phyloP scores from a whole-genome alignment of 2,797 vertebrate species.

The Sitta carolinensis region DNA sequence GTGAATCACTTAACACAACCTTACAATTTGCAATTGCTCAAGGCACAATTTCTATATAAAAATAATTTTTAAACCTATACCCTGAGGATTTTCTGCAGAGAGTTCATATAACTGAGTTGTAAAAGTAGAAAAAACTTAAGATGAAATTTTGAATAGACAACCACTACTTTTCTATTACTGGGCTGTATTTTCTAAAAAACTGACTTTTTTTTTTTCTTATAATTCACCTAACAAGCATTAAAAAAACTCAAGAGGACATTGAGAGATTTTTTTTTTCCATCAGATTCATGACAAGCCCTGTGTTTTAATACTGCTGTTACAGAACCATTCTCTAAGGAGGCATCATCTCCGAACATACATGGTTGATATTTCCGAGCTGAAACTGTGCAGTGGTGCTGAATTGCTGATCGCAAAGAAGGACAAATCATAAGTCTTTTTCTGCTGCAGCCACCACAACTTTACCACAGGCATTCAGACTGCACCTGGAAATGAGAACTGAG shows the following conservation, averaged over 20 bases:
- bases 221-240: background rate
- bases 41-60: background rate
- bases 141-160: background rate
- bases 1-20: background rate
- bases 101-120: background rate
- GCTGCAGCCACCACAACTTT: background rate
- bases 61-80: background rate
- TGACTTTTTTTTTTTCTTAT: background rate
- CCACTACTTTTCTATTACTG: background rate
- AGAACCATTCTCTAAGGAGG: background rate
- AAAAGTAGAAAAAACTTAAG: background rate
- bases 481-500: background rate
- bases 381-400: background rate
- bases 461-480: background rate
- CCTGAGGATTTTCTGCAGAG: background rate
- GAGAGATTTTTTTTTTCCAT: background rate
- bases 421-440: background rate
- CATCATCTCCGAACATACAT: background rate
- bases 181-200: background rate
- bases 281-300: background rate
- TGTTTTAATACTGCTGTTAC: background rate
- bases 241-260: background rate
- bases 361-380: background rate
- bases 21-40: background rate
- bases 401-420: background rate